phyloP scores from a whole-genome alignment of 2,113 vertebrate genomes.

The Setophaga petechia region DNA sequence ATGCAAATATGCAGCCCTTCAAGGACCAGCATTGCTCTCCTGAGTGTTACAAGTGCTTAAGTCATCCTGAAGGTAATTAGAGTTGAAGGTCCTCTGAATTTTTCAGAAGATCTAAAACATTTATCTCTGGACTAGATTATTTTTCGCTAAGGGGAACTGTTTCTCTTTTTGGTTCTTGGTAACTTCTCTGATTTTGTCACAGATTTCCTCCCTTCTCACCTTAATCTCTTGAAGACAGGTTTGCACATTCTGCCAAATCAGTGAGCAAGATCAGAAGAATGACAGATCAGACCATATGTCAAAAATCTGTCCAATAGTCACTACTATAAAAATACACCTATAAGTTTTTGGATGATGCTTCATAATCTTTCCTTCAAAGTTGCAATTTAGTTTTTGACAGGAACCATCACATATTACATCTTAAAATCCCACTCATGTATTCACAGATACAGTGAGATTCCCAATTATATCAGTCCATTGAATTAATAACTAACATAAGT shows the following conservation, averaged over 20 bases:
- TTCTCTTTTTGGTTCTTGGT: not conserved
- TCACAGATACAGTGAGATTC: not conserved
- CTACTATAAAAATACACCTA: not conserved
- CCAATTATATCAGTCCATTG: not conserved
- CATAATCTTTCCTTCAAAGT: not conserved
- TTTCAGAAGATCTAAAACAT: constrained; percentile 38
- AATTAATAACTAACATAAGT: not conserved
- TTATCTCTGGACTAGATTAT: not conserved
- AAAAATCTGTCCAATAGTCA: not conserved
- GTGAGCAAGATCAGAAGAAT: not conserved
- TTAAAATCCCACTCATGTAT: not conserved
- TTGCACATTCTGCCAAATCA: not conserved
- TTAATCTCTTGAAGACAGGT: not conserved
- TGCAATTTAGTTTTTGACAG: not conserved
- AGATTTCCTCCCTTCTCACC: not conserved
- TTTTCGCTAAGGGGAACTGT: not conserved
- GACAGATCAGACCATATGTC: not conserved
- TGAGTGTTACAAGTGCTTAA: not conserved
- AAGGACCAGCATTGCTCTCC: not conserved
- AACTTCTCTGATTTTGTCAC: not conserved
- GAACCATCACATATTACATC: not conserved
- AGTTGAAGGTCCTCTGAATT: constrained; percentile 19
- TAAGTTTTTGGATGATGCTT: not conserved
- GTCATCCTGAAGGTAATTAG: not conserved
- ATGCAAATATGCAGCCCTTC: not conserved